These are phyloP conservation scores for Cyanoramphus novaezelandiae DNA, from an alignment of 2,113 vertebrate species.

Conservation along the genomic window DNA sequence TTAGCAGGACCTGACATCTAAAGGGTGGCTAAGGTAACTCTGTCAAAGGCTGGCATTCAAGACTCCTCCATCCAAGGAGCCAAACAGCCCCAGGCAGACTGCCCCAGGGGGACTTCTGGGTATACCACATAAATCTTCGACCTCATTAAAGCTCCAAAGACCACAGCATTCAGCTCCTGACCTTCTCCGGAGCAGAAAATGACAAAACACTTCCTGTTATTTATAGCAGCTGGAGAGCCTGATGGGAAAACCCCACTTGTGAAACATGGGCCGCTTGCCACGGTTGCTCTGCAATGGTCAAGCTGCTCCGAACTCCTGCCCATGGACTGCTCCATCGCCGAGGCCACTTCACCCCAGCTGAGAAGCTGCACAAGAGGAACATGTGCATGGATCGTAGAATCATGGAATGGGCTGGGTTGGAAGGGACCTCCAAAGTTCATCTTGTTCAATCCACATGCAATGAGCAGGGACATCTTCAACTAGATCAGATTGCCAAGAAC, in stretches of 20 bases:
- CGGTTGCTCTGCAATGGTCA: not conserved
- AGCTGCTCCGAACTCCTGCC: not conserved
- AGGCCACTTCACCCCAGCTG: fast-evolving
- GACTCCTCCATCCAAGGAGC: not conserved
- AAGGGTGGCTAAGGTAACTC: not conserved
- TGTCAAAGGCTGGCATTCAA: slow-evolving; percentile 5
- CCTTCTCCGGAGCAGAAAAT: slow-evolving; percentile 1
- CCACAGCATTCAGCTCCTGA: slow-evolving; percentile 44
- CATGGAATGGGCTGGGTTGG: not conserved
- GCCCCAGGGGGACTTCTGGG: not conserved
- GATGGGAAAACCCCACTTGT: slow-evolving; percentile 69
- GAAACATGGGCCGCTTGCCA: slow-evolving; percentile 27
- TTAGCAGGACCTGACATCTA: not conserved
- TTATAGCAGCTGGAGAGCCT: slow-evolving; percentile 63
- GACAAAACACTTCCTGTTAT: slow-evolving; percentile 62
- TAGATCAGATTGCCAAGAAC: not conserved
- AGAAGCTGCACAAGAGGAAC: not conserved
- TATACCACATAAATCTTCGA: not conserved
- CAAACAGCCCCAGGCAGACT: not conserved
- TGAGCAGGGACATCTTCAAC: not conserved
- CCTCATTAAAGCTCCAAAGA: slow-evolving; percentile 22
- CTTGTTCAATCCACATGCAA: not conserved
- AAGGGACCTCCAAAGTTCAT: not conserved
- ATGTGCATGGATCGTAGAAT: not conserved
- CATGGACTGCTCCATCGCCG: not conserved